Evolutionary conservation across 2,797 vertebrate genomes (phyloP), one percentile per base, ranked within the genome.

Genomic region (Mastacembelus armatus): DNA sequence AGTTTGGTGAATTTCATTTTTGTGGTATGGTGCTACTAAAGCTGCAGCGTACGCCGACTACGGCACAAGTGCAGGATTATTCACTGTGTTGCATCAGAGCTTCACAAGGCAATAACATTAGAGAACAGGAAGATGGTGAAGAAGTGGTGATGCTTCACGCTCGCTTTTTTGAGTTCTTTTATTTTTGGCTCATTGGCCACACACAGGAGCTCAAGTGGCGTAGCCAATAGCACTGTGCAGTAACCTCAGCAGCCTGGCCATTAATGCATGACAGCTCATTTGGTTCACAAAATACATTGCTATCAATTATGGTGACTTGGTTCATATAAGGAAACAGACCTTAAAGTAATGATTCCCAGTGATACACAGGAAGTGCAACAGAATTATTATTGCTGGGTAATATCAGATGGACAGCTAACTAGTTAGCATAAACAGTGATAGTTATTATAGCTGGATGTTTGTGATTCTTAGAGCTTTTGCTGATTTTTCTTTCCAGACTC

Each of bases 71-170:
- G 64, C 54, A 54, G 56, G 50, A 51, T 71, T 66, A 38, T 62
- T 77, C 71, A 38, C 7, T 44, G 32, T 59, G 60, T 68, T 79
- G 66, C 68, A 71, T 74, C 84, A 73, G 59, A 66, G 36, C 45
- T 67, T 61, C 54, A 43, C 42, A 49, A 57, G 52, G 60, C 66
- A 74, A 54, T 55, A 77, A 69, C 62, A 52, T 68, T 22, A 68
- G 66, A 89, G 83, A 76, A 88, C 77, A 80, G 81, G 57, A 74
- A 58, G 74, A 64, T 88, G 78, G 79, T 77, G n/a, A n/a, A n/a
- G n/a, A 68, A 63, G 77, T 73, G 74, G 45, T 55, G 48, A 66
- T 74, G 78, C 58, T 76, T 71, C 73, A 72, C 75, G 84, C 77
- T 80, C 78, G 77, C 59, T 68, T 86, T 85, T 80, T 74, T 24